Evolutionary conservation across 64 coral and sea anemone genomes (phyloP).

Genomic region (Montipora efflorescens): DNA sequence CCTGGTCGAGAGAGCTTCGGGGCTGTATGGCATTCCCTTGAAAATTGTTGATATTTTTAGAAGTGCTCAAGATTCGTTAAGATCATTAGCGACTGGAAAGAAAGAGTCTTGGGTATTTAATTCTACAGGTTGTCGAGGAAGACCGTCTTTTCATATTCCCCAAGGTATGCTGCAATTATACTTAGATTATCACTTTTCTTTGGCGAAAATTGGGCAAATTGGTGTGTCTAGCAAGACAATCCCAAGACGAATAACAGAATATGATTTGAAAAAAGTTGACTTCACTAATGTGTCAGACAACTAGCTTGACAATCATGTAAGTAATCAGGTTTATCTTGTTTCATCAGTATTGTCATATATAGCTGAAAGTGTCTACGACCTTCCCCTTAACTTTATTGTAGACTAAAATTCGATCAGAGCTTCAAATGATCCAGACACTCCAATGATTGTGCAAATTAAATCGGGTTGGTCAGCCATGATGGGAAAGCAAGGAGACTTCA

Average conservation of each 20-base stretch:
- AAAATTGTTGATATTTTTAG: too few species aligned
- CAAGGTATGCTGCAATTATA: slow-evolving; percentile 30
- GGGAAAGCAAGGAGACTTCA: slow-evolving; percentile 13
- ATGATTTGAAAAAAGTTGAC: slow-evolving; percentile 10
- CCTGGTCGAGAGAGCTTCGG: too few species aligned
- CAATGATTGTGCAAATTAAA: slow-evolving; percentile 28
- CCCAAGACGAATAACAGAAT: slow-evolving; percentile 40
- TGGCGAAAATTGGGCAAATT: slow-evolving; percentile 52
- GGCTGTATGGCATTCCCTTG: too few species aligned
- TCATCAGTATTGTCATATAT: slow-evolving; percentile 12
- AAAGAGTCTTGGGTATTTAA: too few species aligned
- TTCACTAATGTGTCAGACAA: slow-evolving; percentile 10
- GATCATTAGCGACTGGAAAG: too few species aligned
- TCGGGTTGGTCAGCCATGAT: slow-evolving; percentile 9
- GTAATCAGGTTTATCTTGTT: slow-evolving; percentile 12
- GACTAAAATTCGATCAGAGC: background rate
- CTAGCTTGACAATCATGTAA: background rate
- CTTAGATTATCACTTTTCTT: slow-evolving; percentile 45
- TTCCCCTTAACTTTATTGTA: too few species aligned
- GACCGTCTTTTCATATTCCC: too few species aligned
- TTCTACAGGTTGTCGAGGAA: too few species aligned
- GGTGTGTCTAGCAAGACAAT: slow-evolving; percentile 62
- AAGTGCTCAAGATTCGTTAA: too few species aligned
- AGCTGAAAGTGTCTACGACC: background rate
- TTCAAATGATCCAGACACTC: slow-evolving; percentile 7